Base-by-base conservation (phyloP, 2,888 invertebrate genomes). In the Sclerodermus sp. region DNA sequence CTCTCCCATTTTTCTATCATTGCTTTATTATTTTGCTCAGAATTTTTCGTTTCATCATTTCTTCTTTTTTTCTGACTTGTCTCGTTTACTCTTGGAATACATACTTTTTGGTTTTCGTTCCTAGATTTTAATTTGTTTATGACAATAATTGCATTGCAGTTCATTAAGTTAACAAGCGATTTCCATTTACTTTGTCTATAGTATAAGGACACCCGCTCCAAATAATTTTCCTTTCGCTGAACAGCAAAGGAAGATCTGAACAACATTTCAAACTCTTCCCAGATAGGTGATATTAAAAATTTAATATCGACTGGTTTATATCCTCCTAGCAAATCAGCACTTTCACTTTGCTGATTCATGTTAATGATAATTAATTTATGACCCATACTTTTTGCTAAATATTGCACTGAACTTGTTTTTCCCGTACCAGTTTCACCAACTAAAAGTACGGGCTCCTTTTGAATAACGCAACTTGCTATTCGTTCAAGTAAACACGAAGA, bases 371-470 rank as follows among this genome's bases (percentile, higher is more conserved):
- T 83, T 29, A 99, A 81, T 70, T 89, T 91, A 62, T 92, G 89
- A 0, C 92, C 90, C 0, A 92, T 86, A 58, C 89, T 87, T 53
- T 87, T 84, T 0, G 97, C 93, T 47, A 98, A 81, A 78, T 91
- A 94, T 74, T 98, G 98, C 1, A 99, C 87, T 0, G 92, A 87
- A 0, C 95, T 93, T 0, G 99, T 99, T 82, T 99, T 99, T 0
- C 99, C 99, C 0, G 96, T 96, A 41, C 99, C 99, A 0, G 99
- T 99, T 81, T 99, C 99, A 23, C 99, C 99, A 0, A 98, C 96
- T 5, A 99, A 81, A 4, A 99, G 80, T 1, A 97, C 91, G 0
- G 98, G 94, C 74, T 99, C 98, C 42, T 86, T 86, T 43, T 89
- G 84, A 0, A 81, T 81, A 0, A 97, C 86, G 70, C 93, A 92